Evolutionary conservation across 1,140 invertebrate species (phyloP), one percentile per base, ranked within the genome.

Genomic region (Aricia agestis): DNA sequence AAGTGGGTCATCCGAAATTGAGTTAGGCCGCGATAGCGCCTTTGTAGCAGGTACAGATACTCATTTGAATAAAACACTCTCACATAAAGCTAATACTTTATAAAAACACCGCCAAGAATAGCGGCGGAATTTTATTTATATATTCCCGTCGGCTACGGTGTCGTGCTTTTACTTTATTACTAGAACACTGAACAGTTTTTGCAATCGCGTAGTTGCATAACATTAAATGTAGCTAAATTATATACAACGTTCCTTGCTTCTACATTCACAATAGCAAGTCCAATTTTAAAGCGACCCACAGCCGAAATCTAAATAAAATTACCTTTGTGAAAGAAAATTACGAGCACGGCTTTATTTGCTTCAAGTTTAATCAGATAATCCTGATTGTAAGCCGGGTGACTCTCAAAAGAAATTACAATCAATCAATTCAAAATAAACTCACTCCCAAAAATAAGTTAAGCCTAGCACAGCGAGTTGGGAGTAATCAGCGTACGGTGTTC

Each of bases 381-480:
- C 25, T 71, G 66, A 61, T 41, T 67, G 45, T 32, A 58, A 63
- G 57, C 31, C 61, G 71, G 36, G 15, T 63, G 36, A n/a, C 57
- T 36, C 52, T 75, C 71, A 70, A 75, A 74, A 75, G 73, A 63
- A 65, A 65, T 71, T 70, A 68, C 67, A 25, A n/a, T 52, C 68
- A 72, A 75, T 75, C 65, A 75, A 72, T 75, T 70, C 31, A 31
- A 68, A 57, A 70, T 71, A 67, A 67, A 67, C 10, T 66, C 59
- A 18, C 52, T 69, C 36, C 63, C 18, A 52, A 69, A 52, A 41
- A 65, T 36, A 59, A 75, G 42, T 69, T 75, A 63, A 72, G 52
- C 66, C 57, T 19, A 66, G 41, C 68, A 68, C 65, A 66, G 57
- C 66, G 36, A 63, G 59, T 61, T 66, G 42, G 67, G 67, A 66